phyloP scores from a whole-genome alignment of 1,140 invertebrate species.

The Bombus confusus region DNA sequence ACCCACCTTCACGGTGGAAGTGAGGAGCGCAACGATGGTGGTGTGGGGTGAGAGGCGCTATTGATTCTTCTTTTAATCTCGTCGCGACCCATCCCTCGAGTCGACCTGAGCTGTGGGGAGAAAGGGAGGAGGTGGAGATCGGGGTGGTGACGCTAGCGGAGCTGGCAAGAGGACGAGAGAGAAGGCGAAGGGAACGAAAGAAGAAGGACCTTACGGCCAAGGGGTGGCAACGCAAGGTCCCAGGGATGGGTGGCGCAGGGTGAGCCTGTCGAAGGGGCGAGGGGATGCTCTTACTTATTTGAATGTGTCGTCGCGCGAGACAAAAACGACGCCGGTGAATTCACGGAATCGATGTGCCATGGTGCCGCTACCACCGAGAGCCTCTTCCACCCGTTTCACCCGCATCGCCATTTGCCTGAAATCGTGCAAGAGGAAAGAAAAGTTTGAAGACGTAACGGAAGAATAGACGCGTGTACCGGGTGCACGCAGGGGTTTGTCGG shows the following conservation, averaged over 20 bases:
- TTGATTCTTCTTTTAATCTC: conserved; percentile 83
- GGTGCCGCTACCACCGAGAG: conserved; percentile 54
- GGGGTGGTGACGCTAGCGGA: conserved; percentile 11
- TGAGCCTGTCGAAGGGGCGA: conserved; percentile 34
- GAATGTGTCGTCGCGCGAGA: conserved; percentile 81
- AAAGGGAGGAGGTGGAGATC: conserved; percentile 33
- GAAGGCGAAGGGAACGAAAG: conserved; percentile 60
- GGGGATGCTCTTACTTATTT: conserved; percentile 78
- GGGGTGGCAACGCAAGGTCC: conserved; percentile 50
- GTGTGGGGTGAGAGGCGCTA: conserved; percentile 61
- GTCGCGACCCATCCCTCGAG: conserved; percentile 78
- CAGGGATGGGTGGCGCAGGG: conserved; percentile 47
- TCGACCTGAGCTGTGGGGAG: conserved; percentile 54
- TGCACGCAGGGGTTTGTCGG: background rate
- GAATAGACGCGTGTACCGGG: background rate
- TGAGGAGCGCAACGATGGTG: conserved; percentile 41
- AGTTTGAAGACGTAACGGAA: background rate
- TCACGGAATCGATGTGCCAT: conserved; percentile 77
- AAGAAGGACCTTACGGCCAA: conserved; percentile 62
- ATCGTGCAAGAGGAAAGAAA: conserved; percentile 28
- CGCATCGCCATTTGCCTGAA: conserved; percentile 40
- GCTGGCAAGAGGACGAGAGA: conserved; percentile 13
- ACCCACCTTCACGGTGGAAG: conserved; percentile 54
- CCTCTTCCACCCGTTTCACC: background rate
- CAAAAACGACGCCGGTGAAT: conserved; percentile 76